Conservation (phyloP, 2,888 invertebrate species). For the Ophonus ardosiacus region DNA sequence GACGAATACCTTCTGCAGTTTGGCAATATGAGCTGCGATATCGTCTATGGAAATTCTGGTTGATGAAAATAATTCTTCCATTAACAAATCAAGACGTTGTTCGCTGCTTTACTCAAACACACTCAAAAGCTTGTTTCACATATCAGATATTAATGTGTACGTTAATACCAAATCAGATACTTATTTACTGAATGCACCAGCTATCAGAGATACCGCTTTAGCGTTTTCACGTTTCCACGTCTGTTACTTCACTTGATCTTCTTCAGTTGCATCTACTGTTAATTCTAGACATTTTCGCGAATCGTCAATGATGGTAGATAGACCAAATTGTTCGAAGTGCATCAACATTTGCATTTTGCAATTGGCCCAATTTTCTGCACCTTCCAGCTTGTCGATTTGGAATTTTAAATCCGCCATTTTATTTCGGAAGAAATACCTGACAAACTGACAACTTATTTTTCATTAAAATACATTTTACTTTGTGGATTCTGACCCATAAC, state of each 20-base stretch:
- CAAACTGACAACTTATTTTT: background rate
- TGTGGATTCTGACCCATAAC: background rate
- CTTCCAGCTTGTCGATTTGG: constrained; percentile 62
- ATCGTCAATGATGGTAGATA: constrained; percentile 47
- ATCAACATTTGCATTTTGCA: constrained; percentile 64
- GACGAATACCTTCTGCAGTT: constrained; percentile 46
- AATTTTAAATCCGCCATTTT: constrained; percentile 56
- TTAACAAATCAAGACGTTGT: background rate
- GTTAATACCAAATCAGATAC: background rate
- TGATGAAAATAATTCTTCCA: constrained; percentile 60
- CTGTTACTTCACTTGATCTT: background rate
- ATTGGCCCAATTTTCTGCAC: constrained; percentile 64
- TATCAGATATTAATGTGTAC: background rate
- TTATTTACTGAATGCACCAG: background rate
- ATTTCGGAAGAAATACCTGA: background rate
- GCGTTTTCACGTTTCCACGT: constrained; percentile 36
- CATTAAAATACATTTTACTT: too few species aligned
- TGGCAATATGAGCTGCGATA: constrained; percentile 60
- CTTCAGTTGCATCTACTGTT: background rate
- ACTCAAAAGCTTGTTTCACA: background rate
- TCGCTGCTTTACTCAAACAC: background rate
- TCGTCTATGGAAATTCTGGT: constrained; percentile 51
- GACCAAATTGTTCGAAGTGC: constrained; percentile 59
- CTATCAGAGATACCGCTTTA: background rate
- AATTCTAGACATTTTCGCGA: constrained; percentile 22